phyloP scores from a whole-genome alignment of 2,888 invertebrate species.

The Lasioglossum morio region DNA sequence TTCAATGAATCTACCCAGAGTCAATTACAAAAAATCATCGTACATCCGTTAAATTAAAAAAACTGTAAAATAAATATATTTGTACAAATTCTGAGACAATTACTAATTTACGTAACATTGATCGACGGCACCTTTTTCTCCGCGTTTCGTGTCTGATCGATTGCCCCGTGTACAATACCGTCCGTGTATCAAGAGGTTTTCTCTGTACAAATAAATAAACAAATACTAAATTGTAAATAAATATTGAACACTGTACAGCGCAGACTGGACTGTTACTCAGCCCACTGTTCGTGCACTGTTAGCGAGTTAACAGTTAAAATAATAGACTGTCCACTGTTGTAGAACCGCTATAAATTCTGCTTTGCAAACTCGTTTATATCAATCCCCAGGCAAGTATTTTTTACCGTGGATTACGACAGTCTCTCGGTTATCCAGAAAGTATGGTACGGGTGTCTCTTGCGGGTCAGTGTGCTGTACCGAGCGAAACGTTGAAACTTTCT shows the following conservation, averaged over 20 bases:
- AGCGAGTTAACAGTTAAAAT: not conserved
- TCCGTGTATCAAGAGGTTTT: not conserved
- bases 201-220: conserved; percentile 1
- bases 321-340: not conserved
- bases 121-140: not conserved
- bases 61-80: too few species aligned
- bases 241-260: not conserved
- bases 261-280: not conserved
- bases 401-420: not conserved
- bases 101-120: too few species aligned
- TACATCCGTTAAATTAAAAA: not conserved
- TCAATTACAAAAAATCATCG: too few species aligned
- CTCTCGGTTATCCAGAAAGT: not conserved
- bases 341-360: not conserved
- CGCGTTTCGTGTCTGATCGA: not conserved
- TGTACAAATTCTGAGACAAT: too few species aligned
- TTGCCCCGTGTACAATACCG: not conserved
- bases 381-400: not conserved
- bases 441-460: not conserved
- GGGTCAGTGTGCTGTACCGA: too few species aligned
- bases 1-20: too few species aligned
- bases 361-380: not conserved
- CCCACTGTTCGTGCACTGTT: not conserved
- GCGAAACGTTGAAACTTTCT: too few species aligned
- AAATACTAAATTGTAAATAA: not conserved